A percentile compares a stretch with the other conserved stretches of the same genome.
Conservation (phyloP, 53 echinoderm and acorn worm species). For the Echinometra lucunter region DNA sequence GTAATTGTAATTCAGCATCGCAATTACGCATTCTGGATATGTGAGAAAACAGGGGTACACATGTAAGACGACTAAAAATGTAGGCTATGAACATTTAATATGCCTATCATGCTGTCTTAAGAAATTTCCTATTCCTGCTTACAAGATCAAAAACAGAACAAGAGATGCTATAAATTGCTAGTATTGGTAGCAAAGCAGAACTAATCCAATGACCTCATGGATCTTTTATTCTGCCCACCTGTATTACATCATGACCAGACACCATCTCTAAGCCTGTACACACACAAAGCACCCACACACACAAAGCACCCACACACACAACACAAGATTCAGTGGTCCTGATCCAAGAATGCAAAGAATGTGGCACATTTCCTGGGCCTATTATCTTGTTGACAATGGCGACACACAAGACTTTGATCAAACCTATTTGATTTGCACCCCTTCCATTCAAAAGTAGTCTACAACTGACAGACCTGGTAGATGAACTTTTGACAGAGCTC, state of each 20-base stretch:
- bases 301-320: background rate
- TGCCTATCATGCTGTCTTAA: too few relatives aligned
- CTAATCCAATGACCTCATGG: slow-evolving; percentile 39
- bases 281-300: background rate
- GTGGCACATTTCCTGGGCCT: slow-evolving; percentile 69
- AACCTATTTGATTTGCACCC: slow-evolving; percentile 62
- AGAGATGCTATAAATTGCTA: too few relatives aligned
- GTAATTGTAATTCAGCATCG: too few relatives aligned
- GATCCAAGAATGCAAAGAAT: slow-evolving; percentile 65
- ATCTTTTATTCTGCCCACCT: background rate
- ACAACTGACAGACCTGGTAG: background rate
- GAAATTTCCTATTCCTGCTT: too few relatives aligned
- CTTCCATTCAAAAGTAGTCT: slow-evolving; percentile 15
- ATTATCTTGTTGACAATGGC: slow-evolving; percentile 64
- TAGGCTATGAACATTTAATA: too few relatives aligned
- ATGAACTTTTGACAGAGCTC: background rate
- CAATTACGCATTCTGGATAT: too few relatives aligned
- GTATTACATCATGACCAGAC: slow-evolving; percentile 41
- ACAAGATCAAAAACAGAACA: too few relatives aligned
- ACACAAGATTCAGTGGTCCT: slow-evolving; percentile 44
- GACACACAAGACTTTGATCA: slow-evolving; percentile 68
- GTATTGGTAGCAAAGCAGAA: background rate
- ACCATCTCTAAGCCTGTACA: background rate
- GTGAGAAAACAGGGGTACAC: too few relatives aligned
- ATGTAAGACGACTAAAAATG: too few relatives aligned